Evolutionary conservation across 2,113 vertebrate species (phyloP), one percentile per base, ranked within the genome.

Genomic region (Onychorhynchus coronatus): DNA sequence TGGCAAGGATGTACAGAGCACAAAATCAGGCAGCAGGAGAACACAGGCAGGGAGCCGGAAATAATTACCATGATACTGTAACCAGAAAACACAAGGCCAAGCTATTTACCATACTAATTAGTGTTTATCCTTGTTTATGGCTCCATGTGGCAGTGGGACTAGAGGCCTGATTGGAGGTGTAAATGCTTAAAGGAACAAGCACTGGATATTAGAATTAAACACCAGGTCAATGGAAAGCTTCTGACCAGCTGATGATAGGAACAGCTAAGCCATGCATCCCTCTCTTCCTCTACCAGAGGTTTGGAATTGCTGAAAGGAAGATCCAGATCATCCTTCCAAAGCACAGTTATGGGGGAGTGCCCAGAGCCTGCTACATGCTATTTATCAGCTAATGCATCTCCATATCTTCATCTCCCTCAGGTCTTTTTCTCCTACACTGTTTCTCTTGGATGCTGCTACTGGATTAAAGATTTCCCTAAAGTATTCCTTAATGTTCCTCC

Each of bases 71-170:
- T 44, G 79, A 95, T 96, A 93, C 90, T 91, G 94, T 96, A 97
- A 97, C 97, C 95, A 97, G 95, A 96, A 97, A 96, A 95, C 86
- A 95, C 71, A 91, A 83, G 88, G 86, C 96, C 96, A 97, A 94
- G 89, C 91, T 96, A 91, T 91, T 97, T 97, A 97, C 95, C 95
- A 93, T 89, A 71, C 66, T 97, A 97, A 97, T 96, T 96, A 94
- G 81, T 96, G 92, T 97, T 97, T 97, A 97, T 96, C 92, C 81
- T 76, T 96, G 91, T 97, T 97, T 95, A 97, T 91, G 95, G 79
- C 77, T 88, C 91, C 81, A 84, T 93, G 89, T 83, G 89, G 93
- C 91, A 94, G 59, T 89, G 89, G 91, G 87, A 94, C 72, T 93
- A 88, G 88, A 13, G 19, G 73, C 78, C 80, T 92, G 91, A 85